Evolutionary conservation across 1,140 invertebrate genomes (phyloP), one percentile per base, ranked within the genome.

Genomic region (Drosophila repleta): DNA sequence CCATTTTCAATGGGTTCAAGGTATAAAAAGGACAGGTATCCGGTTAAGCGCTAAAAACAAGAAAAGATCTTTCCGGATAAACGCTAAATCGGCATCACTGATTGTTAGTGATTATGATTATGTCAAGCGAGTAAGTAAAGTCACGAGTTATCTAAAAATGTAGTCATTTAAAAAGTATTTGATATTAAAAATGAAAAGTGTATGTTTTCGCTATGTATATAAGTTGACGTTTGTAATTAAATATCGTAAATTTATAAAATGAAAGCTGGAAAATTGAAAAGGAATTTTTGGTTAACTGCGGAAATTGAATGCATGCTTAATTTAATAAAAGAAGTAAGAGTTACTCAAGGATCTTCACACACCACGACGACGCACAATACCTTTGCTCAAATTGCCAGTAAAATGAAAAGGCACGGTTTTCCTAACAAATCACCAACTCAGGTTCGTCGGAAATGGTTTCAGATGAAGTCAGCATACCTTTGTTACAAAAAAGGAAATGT

Each of bases 241-340:
- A 35, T 10, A 3, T 35, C 10, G 1, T 11, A 8, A 11, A 35
- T 35, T 10, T 43, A n/a, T n/a, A 57, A 21, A 32, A 90, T 90
- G 88, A 90, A 90, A 37, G 66, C 66, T 0, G 73, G 71, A 56
- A 90, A 90, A 51, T 49, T 85, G 0, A 90, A 90, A 67, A 62
- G 88, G n/a, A 90, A 90, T 68, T 90, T 90, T 69, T 90, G 88
- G 88, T 52, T 76, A 8, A 62, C 83, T 13, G 69, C 80, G 1
- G 88, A 90, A 74, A 90, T 90, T 35, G 88, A 90, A 56, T 90
- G 88, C 11, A 90, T 90, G 88, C 76, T 90, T 0, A 79, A 79
- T 20, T 57, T 90, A 20, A 71, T 90, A 8, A 74, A 79, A 24
- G 88, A 90, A 48, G 58, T 88, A 0, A 89, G 67, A 45, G 21